A percentile compares a stretch with the other conserved stretches of the same genome.
Evolutionary conservation across 1,140 invertebrate species (phyloP).

Genomic region (Macrotrachela quadricornifera): DNA sequence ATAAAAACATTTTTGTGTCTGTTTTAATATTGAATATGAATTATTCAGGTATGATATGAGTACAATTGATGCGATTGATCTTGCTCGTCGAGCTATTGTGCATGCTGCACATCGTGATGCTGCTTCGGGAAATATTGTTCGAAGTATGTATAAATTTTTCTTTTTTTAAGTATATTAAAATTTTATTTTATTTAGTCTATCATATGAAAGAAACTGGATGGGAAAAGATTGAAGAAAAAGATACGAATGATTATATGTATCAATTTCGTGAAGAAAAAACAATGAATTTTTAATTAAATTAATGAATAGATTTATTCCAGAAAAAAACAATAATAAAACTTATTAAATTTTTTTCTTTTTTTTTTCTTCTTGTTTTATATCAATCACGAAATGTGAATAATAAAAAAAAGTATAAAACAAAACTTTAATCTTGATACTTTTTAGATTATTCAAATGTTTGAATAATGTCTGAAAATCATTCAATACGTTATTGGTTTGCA

Average conservation of each 20-base stretch:
- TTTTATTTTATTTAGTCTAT: constrained; percentile 43
- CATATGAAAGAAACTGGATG: constrained; percentile 74
- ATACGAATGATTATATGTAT: constrained; percentile 72
- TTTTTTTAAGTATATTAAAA: background rate
- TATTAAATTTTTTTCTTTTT: too few relatives aligned
- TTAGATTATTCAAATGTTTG: too few relatives aligned
- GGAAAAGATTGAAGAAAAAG: constrained; percentile 69
- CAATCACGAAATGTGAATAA: too few relatives aligned
- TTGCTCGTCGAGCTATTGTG: constrained; percentile 78
- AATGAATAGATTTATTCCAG: too few relatives aligned
- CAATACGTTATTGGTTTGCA: too few relatives aligned
- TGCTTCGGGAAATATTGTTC: constrained; percentile 77
- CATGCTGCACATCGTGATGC: constrained; percentile 90
- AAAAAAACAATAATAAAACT: too few relatives aligned
- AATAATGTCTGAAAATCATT: too few relatives aligned
- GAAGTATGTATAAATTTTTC: background rate
- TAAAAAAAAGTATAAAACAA: too few relatives aligned
- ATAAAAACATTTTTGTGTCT: background rate
- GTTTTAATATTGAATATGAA: constrained; percentile 30
- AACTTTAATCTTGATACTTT: too few relatives aligned
- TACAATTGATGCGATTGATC: constrained; percentile 71
- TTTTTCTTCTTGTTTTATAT: too few relatives aligned
- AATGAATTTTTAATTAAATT: background rate
- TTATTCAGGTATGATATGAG: constrained; percentile 56
- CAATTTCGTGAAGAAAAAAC: constrained; percentile 38